Evolutionary conservation across 2,888 invertebrate genomes (phyloP), one percentile per base, ranked within the genome.

Genomic region (Parnassius orleans): DNA sequence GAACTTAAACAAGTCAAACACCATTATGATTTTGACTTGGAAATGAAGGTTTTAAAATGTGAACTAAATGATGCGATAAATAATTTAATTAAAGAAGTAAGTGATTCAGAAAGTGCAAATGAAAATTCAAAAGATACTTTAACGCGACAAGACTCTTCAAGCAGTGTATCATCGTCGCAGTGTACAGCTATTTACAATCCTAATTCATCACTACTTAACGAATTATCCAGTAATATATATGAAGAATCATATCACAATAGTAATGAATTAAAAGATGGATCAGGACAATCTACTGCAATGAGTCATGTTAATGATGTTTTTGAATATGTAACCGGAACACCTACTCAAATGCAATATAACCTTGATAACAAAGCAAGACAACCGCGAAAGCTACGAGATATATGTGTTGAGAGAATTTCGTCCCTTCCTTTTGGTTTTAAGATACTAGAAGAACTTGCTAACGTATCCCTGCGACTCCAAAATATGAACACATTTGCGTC

Each of bases 101-200:
- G 75, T 43, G 89, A 89, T 74, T 80, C 86, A 14, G 86, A 90
- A 73, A 74, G 65, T 60, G 51, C 67, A 5, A 76, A 75, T 66
- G 84, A 84, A 65, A 78, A 71, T 66, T 56, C 68, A n/a, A 84
- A 79, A 72, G 84, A 83, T 9, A 69, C 64, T 41, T 81, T 86
- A 66, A 76, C 81, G 54, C 93, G 94, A 59, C 93, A 93, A 80
- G 93, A 93, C 77, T 94, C 94, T 53, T 89, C 92, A 59, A 93
- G 93, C 75, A 93, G 93, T 74, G 90, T 93, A 71, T 92, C 93
- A 77, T 95, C 95, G 62, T 95, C 95, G 65, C 93, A 94, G 72
- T 95, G 94, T 79, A 95, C 95, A 43, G 94, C 94, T 65, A 94
- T 94, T 78, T 95, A 94, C 76, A 93, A 94, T 72, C 93, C 94